Evolutionary conservation across 2,888 invertebrate genomes (phyloP), one percentile per base, ranked within the genome.

Genomic region (Lithophane semibrunnea): DNA sequence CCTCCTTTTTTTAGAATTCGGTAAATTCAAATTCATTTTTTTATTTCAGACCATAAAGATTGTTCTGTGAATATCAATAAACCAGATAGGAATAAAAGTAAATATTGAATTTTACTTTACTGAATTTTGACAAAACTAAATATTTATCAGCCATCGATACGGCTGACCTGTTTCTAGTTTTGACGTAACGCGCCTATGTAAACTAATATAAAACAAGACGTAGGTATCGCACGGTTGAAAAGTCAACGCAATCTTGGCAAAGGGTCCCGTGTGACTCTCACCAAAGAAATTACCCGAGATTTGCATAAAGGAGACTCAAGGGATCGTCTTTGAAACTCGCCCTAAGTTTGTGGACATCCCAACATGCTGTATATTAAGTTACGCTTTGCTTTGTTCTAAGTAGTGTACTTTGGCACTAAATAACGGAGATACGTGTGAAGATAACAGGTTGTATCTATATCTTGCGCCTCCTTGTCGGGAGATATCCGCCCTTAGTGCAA

Each of bases 271-370:
- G 93, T 90, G 94, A 94, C 93, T 94, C 93, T 93, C 94, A 93
- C 95, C 93, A 93, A 94, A 94, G 95, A 94, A 96, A 95, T 95
- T 95, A 95, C 95, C 92, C 92, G 89, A 93, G 93, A 95, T 95
- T 96, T 95, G 94, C 96, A 95, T 96, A 95, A 95, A 95, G 94
- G 94, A 94, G 94, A 94, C 93, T 93, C 94, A 85, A 90, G 94
- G 93, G 95, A 93, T 91, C 92, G 92, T 92, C 95, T 95, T 95
- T 94, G 95, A 94, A 95, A 94, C 94, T 95, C 89, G 89, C 90
- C 93, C 91, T 89, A 93, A 95, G 94, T 95, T 94, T 93, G 94
- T 92, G 94, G 94, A 94, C 93, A 94, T 92, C 92, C 92, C 92
- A 92, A 94, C 94, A 94, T 93, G 94, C 93, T 93, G 92, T 92